These are phyloP conservation scores for Tholera decimalis DNA, from an alignment of 2,888 invertebrate genomes.

Conservation along the genomic window DNA sequence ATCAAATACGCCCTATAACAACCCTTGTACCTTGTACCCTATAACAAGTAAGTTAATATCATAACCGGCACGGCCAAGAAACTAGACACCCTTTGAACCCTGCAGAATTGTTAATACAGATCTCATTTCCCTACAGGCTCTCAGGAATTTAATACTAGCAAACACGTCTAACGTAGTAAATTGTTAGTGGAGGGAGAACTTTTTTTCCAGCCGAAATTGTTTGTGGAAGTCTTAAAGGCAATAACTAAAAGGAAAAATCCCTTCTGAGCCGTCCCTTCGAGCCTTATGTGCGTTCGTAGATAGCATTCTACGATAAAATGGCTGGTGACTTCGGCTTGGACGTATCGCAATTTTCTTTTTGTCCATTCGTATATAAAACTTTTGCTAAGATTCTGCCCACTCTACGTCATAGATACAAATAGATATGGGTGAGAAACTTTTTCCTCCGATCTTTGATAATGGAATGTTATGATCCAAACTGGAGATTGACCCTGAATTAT, in stretches of 20 bases:
- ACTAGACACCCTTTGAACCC: slow-evolving; percentile 12
- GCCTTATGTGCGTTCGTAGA: slow-evolving; percentile 71
- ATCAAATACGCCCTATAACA: too few relatives aligned
- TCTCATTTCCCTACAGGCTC: slow-evolving; percentile 30
- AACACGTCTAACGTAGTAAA: slow-evolving; percentile 41
- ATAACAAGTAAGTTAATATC: background rate
- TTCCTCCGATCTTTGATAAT: slow-evolving; percentile 1
- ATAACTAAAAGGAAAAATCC: slow-evolving; percentile 70
- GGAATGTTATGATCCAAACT: slow-evolving; percentile 12
- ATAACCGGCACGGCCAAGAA: slow-evolving; percentile 12
- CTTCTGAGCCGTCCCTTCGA: slow-evolving; percentile 66
- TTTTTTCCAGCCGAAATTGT: slow-evolving; percentile 65
- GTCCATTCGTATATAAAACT: slow-evolving; percentile 29
- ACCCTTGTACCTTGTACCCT: too few relatives aligned
- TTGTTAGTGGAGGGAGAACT: slow-evolving; percentile 36
- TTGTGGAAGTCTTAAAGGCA: slow-evolving; percentile 68
- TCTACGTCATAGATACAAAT: slow-evolving; percentile 13
- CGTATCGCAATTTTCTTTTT: slow-evolving; percentile 46
- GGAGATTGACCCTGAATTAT: slow-evolving; percentile 9
- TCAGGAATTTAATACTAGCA: slow-evolving; percentile 32
- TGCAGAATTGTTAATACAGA: slow-evolving; percentile 46
- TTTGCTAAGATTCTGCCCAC: slow-evolving; percentile 20
- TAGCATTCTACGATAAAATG: slow-evolving; percentile 67
- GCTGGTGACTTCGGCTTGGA: slow-evolving; percentile 62
- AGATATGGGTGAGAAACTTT: slow-evolving; percentile 18